Evolutionary conservation across 2,113 vertebrate species (phyloP), one percentile per base, ranked within the genome.

Genomic region (Mesoclemmys tuberculata): DNA sequence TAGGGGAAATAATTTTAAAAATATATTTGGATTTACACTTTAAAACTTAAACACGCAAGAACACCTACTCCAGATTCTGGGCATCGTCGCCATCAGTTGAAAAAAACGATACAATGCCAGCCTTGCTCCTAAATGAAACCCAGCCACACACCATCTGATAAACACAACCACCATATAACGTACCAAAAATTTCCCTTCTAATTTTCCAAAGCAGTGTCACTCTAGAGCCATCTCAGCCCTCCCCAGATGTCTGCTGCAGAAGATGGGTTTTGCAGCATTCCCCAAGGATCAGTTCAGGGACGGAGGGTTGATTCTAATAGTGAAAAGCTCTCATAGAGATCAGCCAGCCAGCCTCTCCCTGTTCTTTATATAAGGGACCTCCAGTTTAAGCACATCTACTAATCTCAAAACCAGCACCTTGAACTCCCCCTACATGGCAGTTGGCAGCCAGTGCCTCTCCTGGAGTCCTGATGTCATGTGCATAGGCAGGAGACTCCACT

Each of bases 321-420:
- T 38, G 71, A 82, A 52, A 49, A 5, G 0, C 44, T 75, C 6
- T 52, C 22, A 49, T 61, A 46, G 29, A 80, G n/a, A 6, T 71
- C 0, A 51, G 4, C 21, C 31, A 0, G 4, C 18, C 35, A 68
- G 64, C 27, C n/a, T 35, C 31, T 71, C 64, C 35, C 18, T 71
- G 35, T n/a, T 71, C 8, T 71, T n/a, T 31, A 71, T 71, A 10
- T 16, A 71, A 71, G 64, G 9, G n/a, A 38, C 16, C n/a, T 38
- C 35, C 64, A 68, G 35, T 31, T 64, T 31, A 64, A n/a, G 14
- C 6, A 4, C 35, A 35, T n/a, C 35, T 35, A n/a, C 27, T 29
- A 13, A 58, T 58, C 35, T 68, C 35, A 16, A 68, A 68, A 68
- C 35, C 16, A 35, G 61, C 26, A 64, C 6, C 31, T 64, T 71